Evolutionary conservation across 2,888 invertebrate species (phyloP).

Genomic region (Baccha elongata): DNA sequence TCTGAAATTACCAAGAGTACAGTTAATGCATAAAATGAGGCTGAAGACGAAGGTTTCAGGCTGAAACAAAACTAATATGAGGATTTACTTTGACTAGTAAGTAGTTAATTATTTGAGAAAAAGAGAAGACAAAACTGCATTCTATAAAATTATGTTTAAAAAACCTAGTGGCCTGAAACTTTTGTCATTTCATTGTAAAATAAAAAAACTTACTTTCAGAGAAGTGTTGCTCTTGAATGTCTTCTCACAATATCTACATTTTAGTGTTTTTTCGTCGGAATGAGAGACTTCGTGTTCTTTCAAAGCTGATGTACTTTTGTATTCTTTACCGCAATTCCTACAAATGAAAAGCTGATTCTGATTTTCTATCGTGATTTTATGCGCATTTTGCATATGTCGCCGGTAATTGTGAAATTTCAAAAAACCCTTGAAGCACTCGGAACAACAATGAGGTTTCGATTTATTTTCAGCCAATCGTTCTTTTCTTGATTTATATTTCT

Average conservation of each 20-base stretch:
- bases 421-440: background rate
- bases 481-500: background rate
- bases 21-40: background rate
- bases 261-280: constrained; percentile 50
- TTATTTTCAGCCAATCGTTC: background rate
- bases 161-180: too few relatives aligned
- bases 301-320: background rate
- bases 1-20: constrained; percentile 66
- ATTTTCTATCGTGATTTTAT: background rate
- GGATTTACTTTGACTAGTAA: too few relatives aligned
- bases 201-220: background rate
- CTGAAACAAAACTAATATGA: too few relatives aligned
- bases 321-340: background rate
- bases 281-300: constrained; percentile 40
- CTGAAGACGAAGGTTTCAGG: too few relatives aligned
- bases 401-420: background rate
- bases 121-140: too few relatives aligned
- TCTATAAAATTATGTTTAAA: too few relatives aligned
- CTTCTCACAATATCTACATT: constrained; percentile 61
- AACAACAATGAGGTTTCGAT: background rate
- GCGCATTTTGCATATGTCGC: background rate
- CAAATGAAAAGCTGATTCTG: background rate
- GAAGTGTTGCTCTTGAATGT: constrained; percentile 1
- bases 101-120: too few relatives aligned
- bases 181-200: too few relatives aligned